Evolutionary conservation across 2,888 invertebrate species (phyloP).

Genomic region (Sesia apiformis): DNA sequence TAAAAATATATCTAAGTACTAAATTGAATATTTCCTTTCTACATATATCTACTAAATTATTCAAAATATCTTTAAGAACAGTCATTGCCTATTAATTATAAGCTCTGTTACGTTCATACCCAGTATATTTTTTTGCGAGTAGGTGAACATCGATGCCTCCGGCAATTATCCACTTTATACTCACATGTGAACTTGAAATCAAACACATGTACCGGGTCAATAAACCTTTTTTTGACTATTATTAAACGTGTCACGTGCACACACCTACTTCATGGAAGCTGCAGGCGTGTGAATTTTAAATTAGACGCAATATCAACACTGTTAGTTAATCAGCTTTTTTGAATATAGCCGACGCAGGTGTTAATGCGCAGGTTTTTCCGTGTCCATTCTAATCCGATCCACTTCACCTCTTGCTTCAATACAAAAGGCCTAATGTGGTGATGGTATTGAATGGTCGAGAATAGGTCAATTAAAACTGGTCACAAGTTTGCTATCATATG

Average conservation of each 20-base stretch:
- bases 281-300: constrained; percentile 12
- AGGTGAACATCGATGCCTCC: neutral
- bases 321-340: neutral
- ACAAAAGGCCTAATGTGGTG: neutral
- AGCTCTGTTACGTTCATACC: no score
- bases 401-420: neutral
- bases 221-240: constrained; percentile 7
- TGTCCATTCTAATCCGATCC: neutral
- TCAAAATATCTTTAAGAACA: no score
- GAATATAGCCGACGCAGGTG: neutral
- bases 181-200: neutral
- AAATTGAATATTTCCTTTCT: no score
- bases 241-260: constrained; percentile 19
- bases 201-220: constrained; percentile 12
- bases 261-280: constrained; percentile 7
- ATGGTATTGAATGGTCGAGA: neutral
- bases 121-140: neutral
- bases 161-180: neutral
- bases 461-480: constrained; percentile 14
- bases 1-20: no score
- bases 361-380: neutral
- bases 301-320: constrained; percentile 1
- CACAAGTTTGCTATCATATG: neutral
- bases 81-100: no score
- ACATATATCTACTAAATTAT: no score